Conservation (phyloP, 2,797 vertebrate species). For the Lepilemur ruficaudatus region DNA sequence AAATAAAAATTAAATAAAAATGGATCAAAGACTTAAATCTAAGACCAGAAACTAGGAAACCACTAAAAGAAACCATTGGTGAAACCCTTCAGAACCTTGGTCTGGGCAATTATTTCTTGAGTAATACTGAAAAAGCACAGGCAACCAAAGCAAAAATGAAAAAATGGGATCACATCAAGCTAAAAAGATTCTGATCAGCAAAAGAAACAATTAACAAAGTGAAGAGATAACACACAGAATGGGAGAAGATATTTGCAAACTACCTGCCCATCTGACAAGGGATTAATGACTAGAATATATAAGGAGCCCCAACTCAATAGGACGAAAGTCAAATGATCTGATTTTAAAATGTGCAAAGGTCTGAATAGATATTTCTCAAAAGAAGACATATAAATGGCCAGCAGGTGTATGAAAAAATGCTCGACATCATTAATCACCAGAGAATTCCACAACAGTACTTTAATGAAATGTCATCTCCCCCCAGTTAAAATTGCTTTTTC, state of each 20-base stretch:
- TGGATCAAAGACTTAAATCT: not conserved
- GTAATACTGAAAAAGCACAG: not conserved
- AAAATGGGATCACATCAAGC: not conserved
- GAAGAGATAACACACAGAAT: not conserved
- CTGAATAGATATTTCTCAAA: not conserved
- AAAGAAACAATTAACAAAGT: not conserved
- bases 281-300: not conserved
- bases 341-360: not conserved
- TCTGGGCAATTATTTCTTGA: not conserved
- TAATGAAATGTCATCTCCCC: not conserved
- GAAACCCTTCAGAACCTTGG: not conserved
- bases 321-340: not conserved
- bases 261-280: no score
- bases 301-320: not conserved
- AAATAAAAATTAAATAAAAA: no score
- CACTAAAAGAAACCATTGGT: not conserved
- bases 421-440: not conserved
- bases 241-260: not conserved
- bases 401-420: not conserved
- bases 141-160: not conserved
- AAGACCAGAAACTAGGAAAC: not conserved
- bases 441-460: not conserved
- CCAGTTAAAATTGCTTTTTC: not conserved
- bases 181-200: not conserved
- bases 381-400: not conserved